Evolutionary conservation across 2,888 invertebrate genomes (phyloP), one percentile per base, ranked within the genome.

Genomic region (Amblyjoppa proteus): DNA sequence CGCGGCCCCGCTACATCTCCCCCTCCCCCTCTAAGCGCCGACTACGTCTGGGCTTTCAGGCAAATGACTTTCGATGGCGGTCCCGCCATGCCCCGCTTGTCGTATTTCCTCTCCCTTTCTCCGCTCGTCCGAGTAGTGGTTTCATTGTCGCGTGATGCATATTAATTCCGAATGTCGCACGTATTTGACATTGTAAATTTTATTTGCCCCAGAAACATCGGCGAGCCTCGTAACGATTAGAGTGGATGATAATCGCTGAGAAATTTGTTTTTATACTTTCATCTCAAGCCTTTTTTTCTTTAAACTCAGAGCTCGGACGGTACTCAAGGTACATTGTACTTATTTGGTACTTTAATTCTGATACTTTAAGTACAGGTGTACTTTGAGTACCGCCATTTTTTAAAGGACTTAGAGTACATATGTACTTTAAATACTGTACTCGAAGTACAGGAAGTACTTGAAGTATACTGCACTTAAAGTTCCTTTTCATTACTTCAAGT

Each of bases 11-110:
- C n/a, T 28, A 31, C 6, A 31, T 7, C 5, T 16, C 16, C 5
- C 64, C 31, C 58, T 13, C 20, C 7, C 58, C 5, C 28, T 3
- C 49, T 20, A 20, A 0, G 5, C 11, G 4, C 9, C 2, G 13
- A 1, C 31, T 31, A 16, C 61, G 31, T 38, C 56, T 61, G 25
- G 71, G 79, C 79, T 80, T 73, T 73, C 71, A 80, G 53, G 38
- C 71, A 80, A 80, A 80, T 80, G 64, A 80, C 71, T 80, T 73
- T 71, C 69, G 79, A 80, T 80, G 58, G 16, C 61, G 34, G 20
- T 49, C 45, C 41, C 61, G 74, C 74, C 28, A 41, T 64, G 49
- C 28, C 38, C n/a, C 58, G 25, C 11, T 64, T 74, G n/a, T 13
- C 34, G 58, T 5, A 13, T 0, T 49, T 49, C 45, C 5, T 64